These are phyloP conservation scores for Dynastes hyllus DNA, from an alignment of 2,888 invertebrate species.

Conservation along the genomic window DNA sequence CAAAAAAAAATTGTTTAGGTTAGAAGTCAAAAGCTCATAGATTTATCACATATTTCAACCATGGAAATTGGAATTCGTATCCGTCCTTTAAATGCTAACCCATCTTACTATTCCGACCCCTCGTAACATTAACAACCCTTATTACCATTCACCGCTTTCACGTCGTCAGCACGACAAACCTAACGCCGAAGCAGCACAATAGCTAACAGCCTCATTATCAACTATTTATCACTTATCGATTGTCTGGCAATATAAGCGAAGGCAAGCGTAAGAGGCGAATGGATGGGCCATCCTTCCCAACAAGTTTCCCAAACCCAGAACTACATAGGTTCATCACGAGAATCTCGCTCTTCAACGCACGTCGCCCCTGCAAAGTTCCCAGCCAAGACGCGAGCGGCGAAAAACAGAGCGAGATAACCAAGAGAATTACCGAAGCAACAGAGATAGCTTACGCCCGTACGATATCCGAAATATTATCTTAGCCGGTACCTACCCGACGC, in stretches of 20 bases:
- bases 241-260: slow-evolving; percentile 11
- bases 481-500: slow-evolving; percentile 1
- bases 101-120: background rate
- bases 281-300: background rate
- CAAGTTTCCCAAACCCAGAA: background rate
- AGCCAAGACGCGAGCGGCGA: background rate
- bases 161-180: slow-evolving; percentile 2
- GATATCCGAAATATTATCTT: slow-evolving; percentile 42
- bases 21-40: too few relatives aligned
- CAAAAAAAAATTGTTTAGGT: too few relatives aligned
- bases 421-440: slow-evolving; percentile 16
- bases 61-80: background rate
- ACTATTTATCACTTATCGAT: slow-evolving; percentile 42
- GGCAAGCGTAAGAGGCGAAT: background rate
- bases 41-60: background rate
- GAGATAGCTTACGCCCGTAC: background rate
- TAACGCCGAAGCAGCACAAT: slow-evolving; percentile 23
- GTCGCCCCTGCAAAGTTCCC: background rate
- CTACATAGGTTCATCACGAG: background rate
- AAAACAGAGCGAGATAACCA: slow-evolving; percentile 1
- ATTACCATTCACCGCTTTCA: slow-evolving; percentile 13
- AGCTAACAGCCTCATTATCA: slow-evolving; percentile 42
- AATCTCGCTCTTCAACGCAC: slow-evolving; percentile 4
- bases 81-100: background rate
- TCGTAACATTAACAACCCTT: background rate